phyloP scores from a whole-genome alignment of 2,797 vertebrate species.

The Acanthurus leucopareius region DNA sequence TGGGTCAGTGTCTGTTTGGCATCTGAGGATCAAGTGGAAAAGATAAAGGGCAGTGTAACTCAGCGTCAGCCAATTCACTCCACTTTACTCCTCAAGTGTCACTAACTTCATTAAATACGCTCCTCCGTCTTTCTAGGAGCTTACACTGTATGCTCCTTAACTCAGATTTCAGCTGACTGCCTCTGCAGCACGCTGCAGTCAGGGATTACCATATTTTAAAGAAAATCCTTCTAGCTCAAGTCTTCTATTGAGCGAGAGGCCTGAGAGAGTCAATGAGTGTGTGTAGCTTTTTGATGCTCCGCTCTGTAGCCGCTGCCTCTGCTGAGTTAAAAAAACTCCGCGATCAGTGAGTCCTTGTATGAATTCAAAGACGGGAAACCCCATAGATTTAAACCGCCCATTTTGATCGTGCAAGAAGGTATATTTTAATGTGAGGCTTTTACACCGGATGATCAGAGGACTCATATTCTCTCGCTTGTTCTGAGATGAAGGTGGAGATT shows the following conservation, averaged over 20 bases:
- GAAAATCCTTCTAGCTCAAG: slow-evolving; percentile 69
- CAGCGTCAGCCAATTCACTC: slow-evolving; percentile 56
- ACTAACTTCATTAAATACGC: slow-evolving; percentile 78
- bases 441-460: slow-evolving; percentile 35
- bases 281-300: slow-evolving; percentile 53
- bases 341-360: slow-evolving; percentile 37
- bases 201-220: slow-evolving; percentile 85
- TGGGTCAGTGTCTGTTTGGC: slow-evolving; percentile 51
- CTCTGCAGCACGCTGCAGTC: slow-evolving; percentile 63
- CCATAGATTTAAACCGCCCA: slow-evolving; percentile 41
- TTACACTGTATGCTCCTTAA: slow-evolving; percentile 77
- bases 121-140: slow-evolving; percentile 61
- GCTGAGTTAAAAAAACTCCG: slow-evolving; percentile 47
- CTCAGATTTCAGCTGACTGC: slow-evolving; percentile 76
- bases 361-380: slow-evolving; percentile 53
- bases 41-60: slow-evolving; percentile 50
- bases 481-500: slow-evolving; percentile 43
- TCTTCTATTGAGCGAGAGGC: slow-evolving; percentile 61
- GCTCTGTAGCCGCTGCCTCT: slow-evolving; percentile 29
- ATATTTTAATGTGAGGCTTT: slow-evolving; percentile 55
- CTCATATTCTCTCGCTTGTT: slow-evolving; percentile 15
- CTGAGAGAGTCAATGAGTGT: slow-evolving; percentile 52
- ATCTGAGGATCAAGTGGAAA: slow-evolving; percentile 49
- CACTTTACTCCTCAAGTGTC: slow-evolving; percentile 77
- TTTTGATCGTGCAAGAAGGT: slow-evolving; percentile 39